Base-by-base conservation (phyloP, 2,888 invertebrate species). In the Theristus sp. region DNA sequence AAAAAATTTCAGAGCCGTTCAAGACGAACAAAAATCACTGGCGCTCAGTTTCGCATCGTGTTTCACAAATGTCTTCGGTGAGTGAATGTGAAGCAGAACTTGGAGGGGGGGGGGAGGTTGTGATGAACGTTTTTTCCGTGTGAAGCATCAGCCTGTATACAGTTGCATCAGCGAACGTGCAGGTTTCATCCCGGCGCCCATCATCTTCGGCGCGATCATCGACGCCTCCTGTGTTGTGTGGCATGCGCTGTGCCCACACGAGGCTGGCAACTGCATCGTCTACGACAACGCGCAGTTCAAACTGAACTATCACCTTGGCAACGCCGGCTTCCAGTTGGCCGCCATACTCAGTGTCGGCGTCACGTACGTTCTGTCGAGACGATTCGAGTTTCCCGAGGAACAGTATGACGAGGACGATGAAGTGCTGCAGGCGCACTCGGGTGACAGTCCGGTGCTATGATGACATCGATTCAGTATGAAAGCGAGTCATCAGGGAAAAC, bases 121-220 rank as follows among this genome's bases (percentile, higher is more conserved):
- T n/a, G n/a, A n/a, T n/a, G n/a, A n/a, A n/a, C n/a, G n/a, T n/a
- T n/a, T n/a, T n/a, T n/a, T n/a, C n/a, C n/a, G n/a, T n/a, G n/a
- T n/a, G n/a, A n/a, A n/a, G n/a, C n/a, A n/a, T n/a, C n/a, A n/a
- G n/a, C n/a, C n/a, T n/a, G n/a, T n/a, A n/a, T n/a, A 52, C 10
- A 52, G 6, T 52, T 52, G 26, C 13, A 6, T 24, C n/a, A 52
- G 26, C n/a, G 10, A 10, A 38, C 38, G 22, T 52, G 52, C 53
- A 61, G 64, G 68, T 26, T 69, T 69, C 63, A 69, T 69, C 10
- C 69, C 69, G 1, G 67, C 68, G n/a, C 69, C 69, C 1, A 66
- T 69, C 2, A 64, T 69, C 31, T 66, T 68, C 27, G 69, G 69
- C 30, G 64, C 62, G 58, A 63, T 68, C 22, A 67, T 69, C 28